These are phyloP conservation scores for Actinernus sp. DNA, from an alignment of 92 coral and sea anemone genomes.

Conservation along the genomic window DNA sequence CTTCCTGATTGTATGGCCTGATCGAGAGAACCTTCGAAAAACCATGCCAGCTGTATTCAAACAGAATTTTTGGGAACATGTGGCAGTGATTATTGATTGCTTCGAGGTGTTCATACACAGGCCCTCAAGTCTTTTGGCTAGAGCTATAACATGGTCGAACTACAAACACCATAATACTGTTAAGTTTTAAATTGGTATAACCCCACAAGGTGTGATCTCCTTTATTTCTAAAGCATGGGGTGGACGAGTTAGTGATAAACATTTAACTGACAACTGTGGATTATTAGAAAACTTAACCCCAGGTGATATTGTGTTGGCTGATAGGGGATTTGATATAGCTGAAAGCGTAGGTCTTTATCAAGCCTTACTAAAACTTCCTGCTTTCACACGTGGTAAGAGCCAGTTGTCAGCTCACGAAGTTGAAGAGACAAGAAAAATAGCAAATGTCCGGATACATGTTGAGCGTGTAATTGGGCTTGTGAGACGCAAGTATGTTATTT, in stretches of 20 bases:
- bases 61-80: slow-evolving; percentile 41
- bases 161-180: no score
- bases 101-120: slow-evolving; percentile 30
- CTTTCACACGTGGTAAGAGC: slow-evolving; percentile 58
- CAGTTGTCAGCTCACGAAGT: slow-evolving; percentile 40
- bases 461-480: slow-evolving; percentile 63
- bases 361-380: slow-evolving; percentile 56
- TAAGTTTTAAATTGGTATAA: slow-evolving; percentile 52
- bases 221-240: slow-evolving; percentile 62
- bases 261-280: slow-evolving; percentile 50
- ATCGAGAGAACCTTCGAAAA: slow-evolving; percentile 19
- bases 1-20: slow-evolving; percentile 51
- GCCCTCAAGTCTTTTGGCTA: slow-evolving; percentile 53
- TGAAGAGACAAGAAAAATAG: slow-evolving; percentile 54
- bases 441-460: slow-evolving; percentile 57
- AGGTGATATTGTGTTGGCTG: slow-evolving; percentile 58
- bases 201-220: slow-evolving; percentile 53
- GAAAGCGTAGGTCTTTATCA: slow-evolving; percentile 59
- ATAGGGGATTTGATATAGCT: slow-evolving; percentile 58
- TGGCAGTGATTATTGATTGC: slow-evolving; percentile 49
- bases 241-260: slow-evolving; percentile 58
- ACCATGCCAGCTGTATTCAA: slow-evolving; percentile 50
- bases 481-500: slow-evolving; percentile 44
- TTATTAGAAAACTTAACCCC: slow-evolving; percentile 41
- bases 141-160: slow-evolving; percentile 61